Evolutionary conservation across 2,113 vertebrate species (phyloP).

Genomic region (Lanius ludovicianus): DNA sequence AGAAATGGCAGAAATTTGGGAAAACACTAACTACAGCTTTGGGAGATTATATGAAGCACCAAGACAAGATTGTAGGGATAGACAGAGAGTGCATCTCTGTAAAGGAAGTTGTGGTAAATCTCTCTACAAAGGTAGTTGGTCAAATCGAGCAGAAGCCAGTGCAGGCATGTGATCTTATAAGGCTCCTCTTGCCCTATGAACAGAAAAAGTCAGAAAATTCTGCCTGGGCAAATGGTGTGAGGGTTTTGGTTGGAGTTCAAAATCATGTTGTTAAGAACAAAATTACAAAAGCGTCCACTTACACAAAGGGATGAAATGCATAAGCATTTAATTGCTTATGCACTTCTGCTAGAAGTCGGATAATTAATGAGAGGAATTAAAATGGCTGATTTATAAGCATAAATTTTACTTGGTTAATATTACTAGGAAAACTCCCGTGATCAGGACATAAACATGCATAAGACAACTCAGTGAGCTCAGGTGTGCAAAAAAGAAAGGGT

Average conservation of each 20-base stretch:
- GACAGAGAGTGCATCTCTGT: not conserved
- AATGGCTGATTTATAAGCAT: constrained; percentile 26
- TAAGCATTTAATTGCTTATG: not conserved
- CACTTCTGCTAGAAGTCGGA: not conserved
- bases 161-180: not conserved
- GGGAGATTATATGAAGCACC: not conserved
- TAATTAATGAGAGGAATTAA: not conserved
- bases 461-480: not conserved
- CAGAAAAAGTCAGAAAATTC: not conserved
- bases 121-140: not conserved
- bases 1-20: not conserved
- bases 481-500: not conserved
- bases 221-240: not conserved
- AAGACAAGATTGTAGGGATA: not conserved
- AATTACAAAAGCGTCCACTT: constrained; percentile 13
- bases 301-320: not conserved
- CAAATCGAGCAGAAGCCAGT: not conserved
- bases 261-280: not conserved
- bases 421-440: not conserved
- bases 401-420: not conserved
- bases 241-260: not conserved
- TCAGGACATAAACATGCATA: not conserved
- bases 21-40: not conserved
- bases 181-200: not conserved
- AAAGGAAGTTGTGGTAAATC: not conserved